Evolutionary conservation across 2,888 invertebrate genomes (phyloP).

Genomic region (Capitulum mitella): DNA sequence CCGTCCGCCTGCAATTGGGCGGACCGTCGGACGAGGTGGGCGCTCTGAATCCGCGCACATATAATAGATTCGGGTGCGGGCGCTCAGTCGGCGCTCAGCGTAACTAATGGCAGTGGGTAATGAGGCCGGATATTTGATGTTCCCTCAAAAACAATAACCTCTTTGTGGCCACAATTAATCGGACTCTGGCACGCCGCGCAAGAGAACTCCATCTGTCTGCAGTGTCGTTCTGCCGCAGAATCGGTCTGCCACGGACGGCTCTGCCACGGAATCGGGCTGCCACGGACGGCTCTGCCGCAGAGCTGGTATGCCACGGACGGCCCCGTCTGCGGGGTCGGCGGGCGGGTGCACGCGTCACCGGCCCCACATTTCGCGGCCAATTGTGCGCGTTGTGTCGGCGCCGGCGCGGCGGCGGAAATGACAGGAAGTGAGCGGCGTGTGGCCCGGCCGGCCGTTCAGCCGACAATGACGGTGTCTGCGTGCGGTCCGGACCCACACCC

Average conservation of each 20-base stretch:
- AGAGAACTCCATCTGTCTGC: too few relatives aligned
- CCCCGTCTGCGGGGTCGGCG: neutral
- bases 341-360: neutral
- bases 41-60: neutral
- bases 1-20: too few relatives aligned
- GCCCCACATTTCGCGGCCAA: neutral
- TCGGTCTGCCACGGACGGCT: too few relatives aligned
- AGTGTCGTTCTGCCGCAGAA: too few relatives aligned
- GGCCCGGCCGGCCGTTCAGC: neutral
- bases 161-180: neutral
- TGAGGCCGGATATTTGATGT: neutral
- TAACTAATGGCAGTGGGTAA: neutral
- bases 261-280: too few relatives aligned
- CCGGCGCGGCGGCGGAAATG: neutral
- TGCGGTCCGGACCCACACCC: neutral
- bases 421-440: constrained; percentile 9
- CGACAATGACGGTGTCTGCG: constrained; percentile 11
- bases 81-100: neutral
- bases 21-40: neutral
- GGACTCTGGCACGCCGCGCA: too few relatives aligned
- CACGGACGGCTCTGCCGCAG: neutral
- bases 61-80: neutral
- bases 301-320: too few relatives aligned
- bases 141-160: constrained; percentile 5
- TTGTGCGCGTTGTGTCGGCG: neutral